Base-by-base conservation (phyloP, 2,888 invertebrate genomes). In the Pantelozetes paolii region DNA sequence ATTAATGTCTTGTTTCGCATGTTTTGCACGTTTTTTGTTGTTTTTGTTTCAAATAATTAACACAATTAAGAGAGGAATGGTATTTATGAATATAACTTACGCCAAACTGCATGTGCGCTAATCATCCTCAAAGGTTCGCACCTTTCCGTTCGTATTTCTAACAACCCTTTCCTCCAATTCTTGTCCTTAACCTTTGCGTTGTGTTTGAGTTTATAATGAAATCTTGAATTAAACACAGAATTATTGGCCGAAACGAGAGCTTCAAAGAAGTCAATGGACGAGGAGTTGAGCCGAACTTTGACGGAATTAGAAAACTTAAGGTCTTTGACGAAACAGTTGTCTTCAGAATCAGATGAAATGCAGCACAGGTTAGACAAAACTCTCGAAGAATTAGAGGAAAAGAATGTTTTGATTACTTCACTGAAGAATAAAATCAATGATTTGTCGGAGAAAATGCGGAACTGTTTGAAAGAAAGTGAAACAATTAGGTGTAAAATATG, bases 61-160 rank as follows among this genome's bases (percentile, higher is more conserved):
- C n/a, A 42, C 23, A 67, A 23, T 20, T 6, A 1, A 67, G 67
- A 67, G 3, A 23, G 67, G 67, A 67, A 67, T 67, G 40, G 40
- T 42, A 23, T 40, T 23, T 42, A 67, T 67, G 67, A 67, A n/a
- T 67, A 42, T 67, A 67, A 67, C 23, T 67, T 67, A 42, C 67
- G 67, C 13, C 67, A 67, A 67, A 67, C 67, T 67, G 67, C 67
- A 67, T 67, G 67, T 67, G 67, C 67, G 40, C 67, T 67, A 40
- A 40, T 67, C 20, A 67, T 67, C 40, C 67, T 67, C 13, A 67
- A 67, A 67, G 67, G 67, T 67, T 42, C 18, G 23, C 23, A 8
- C 5, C 3, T 13, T 32, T 8, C 13, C 36, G 6, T n/a, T 32
- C 36, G 18, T 59, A 8, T 30, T 13, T 59, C 59, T 50, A n/a